Conservation (phyloP, 2,888 invertebrate genomes). For the Agrotis exclamationis region DNA sequence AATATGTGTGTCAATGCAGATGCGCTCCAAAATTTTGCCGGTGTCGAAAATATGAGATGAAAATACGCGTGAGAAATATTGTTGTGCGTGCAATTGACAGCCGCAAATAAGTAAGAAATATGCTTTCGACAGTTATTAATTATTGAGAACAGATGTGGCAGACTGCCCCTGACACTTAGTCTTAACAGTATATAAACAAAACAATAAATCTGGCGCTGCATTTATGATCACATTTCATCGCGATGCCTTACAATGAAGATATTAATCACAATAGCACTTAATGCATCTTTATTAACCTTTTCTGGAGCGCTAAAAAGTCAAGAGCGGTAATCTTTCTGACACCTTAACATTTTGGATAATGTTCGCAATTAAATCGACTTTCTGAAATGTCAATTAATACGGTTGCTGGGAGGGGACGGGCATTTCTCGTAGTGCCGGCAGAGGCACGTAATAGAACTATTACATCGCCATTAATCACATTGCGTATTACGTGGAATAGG, state of each 20-base stretch:
- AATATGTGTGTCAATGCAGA: not conserved
- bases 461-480: constrained; percentile 72
- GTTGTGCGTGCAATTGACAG: constrained; percentile 28
- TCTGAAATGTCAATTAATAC: constrained; percentile 70
- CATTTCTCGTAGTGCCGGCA: constrained; percentile 51
- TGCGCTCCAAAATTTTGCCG: too few relatives aligned
- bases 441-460: constrained; percentile 70
- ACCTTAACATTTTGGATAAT: constrained; percentile 69
- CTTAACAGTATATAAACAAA: constrained; percentile 58
- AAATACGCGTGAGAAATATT: constrained; percentile 25
- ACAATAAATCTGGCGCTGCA: constrained; percentile 49
- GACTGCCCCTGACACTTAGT: constrained; percentile 63
- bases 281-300: constrained; percentile 63
- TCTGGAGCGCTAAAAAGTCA: constrained; percentile 51
- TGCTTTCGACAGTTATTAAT: constrained; percentile 57
- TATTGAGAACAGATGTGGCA: constrained; percentile 49
- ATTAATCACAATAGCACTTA: constrained; percentile 58
- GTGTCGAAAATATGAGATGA: too few relatives aligned
- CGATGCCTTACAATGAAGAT: constrained; percentile 57
- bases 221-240: constrained; percentile 54
- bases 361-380: constrained; percentile 66
- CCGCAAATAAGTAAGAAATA: constrained; percentile 44
- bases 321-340: constrained; percentile 56
- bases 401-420: constrained; percentile 45
- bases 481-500: constrained; percentile 61